These are phyloP conservation scores for Lasioglossum pauxillum DNA, from an alignment of 2,888 invertebrate genomes.

Conservation along the genomic window DNA sequence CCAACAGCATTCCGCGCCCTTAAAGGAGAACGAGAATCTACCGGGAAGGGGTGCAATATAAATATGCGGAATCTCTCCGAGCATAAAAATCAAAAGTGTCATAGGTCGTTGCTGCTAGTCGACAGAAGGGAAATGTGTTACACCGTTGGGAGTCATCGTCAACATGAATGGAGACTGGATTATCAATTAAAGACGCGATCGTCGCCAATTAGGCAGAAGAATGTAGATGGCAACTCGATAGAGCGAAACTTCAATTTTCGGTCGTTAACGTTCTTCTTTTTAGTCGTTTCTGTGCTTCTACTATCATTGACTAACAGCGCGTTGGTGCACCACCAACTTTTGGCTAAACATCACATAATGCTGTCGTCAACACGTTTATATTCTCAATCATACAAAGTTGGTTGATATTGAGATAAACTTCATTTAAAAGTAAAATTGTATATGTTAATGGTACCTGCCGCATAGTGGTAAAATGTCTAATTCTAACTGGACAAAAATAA, in stretches of 20 bases:
- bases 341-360: no score
- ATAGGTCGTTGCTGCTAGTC: not conserved
- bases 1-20: slow-evolving; percentile 30
- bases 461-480: no score
- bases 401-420: not conserved
- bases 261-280: no score
- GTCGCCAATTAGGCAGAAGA: not conserved
- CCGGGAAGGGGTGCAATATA: not conserved
- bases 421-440: no score
- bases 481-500: no score
- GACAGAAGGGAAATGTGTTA: not conserved
- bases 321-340: no score
- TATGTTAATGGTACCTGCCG: no score
- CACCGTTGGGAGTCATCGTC: not conserved
- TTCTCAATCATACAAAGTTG: not conserved
- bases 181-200: not conserved
- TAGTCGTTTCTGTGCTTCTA: no score
- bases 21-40: slow-evolving; percentile 29
- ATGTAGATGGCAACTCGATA: not conserved
- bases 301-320: no score
- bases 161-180: not conserved
- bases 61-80: not conserved
- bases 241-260: not conserved
- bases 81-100: not conserved
- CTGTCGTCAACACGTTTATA: no score